Base-by-base conservation (phyloP, 2,888 invertebrate genomes). In the Dryadula phaetusa region DNA sequence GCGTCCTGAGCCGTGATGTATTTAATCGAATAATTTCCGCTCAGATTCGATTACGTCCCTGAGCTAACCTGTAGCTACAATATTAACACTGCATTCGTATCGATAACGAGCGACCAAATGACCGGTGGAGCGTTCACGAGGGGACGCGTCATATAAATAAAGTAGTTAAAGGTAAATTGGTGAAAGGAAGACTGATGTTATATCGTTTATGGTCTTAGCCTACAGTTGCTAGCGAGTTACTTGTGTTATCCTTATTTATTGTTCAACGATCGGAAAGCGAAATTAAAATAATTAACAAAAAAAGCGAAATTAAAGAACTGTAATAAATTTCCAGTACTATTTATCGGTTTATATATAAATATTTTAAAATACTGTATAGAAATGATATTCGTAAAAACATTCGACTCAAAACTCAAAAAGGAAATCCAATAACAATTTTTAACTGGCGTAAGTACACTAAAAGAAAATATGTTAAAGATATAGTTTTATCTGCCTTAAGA, bases 71-170 rank as follows among this genome's bases (percentile, higher is more conserved):
- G 54, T n/a, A 32, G 37, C 62, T 52, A 62, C 18, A 49, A 56
- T 56, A 64, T 61, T 32, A 64, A 40, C 42, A 65, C 61, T 65
- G 64, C 70, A 67, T 53, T 66, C 53, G 53, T 63, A 64, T 60
- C 49, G 64, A 65, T 64, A 63, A 53, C 47, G 52, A 62, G 28
- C 47, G 46, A 63, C 61, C 63, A 44, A 60, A 70, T 64, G 66
- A 47, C 68, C 60, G 62, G 20, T 46, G 44, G 70, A 71, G 64
- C 70, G 69, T 62, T 54, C 65, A 47, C 40, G 60, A 64, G 67
- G 72, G 66, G 62, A 62, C 67, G 60, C 20, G 42, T 58, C 3
- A 58, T 71, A 72, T 70, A 72, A 72, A 73, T 73, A 70, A 69
- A 72, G 61, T 37, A 12, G 67, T 69, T 67, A 46, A 58, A 47